These are phyloP conservation scores for Zoanthus gigantus DNA, from an alignment of 92 coral and sea anemone species.

Conservation along the genomic window DNA sequence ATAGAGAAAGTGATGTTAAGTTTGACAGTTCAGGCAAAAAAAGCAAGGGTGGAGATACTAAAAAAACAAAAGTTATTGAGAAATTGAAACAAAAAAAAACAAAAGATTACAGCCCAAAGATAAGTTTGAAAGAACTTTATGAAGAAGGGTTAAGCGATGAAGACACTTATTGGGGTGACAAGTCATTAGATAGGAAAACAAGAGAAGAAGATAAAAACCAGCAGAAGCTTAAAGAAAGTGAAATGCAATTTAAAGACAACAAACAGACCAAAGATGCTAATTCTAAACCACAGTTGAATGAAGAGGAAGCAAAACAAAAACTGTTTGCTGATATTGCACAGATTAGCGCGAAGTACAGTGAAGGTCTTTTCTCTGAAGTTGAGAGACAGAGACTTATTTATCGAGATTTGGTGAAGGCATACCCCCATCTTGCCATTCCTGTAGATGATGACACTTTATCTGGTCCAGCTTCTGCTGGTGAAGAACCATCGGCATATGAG, in stretches of 20 bases:
- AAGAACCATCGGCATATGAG: conserved; percentile 41
- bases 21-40: conserved; percentile 8
- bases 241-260: background rate
- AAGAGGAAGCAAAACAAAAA: background rate
- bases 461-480: background rate
- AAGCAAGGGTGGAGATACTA: background rate
- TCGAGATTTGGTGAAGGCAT: conserved; percentile 18
- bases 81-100: background rate
- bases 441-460: background rate
- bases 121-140: conserved; percentile 1
- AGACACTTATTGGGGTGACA: background rate
- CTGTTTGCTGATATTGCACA: conserved; percentile 19
- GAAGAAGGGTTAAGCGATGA: background rate
- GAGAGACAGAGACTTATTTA: conserved; percentile 37
- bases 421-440: conserved; percentile 35
- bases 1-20: background rate
- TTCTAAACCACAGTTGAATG: background rate
- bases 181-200: background rate
- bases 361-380: conserved; percentile 27
- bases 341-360: conserved; percentile 28
- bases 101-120: background rate
- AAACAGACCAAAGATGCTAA: background rate
- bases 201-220: background rate
- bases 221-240: background rate
- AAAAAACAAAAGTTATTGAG: background rate